phyloP scores from a whole-genome alignment of 2,888 invertebrate genomes.

The Teleogryllus oceanicus region DNA sequence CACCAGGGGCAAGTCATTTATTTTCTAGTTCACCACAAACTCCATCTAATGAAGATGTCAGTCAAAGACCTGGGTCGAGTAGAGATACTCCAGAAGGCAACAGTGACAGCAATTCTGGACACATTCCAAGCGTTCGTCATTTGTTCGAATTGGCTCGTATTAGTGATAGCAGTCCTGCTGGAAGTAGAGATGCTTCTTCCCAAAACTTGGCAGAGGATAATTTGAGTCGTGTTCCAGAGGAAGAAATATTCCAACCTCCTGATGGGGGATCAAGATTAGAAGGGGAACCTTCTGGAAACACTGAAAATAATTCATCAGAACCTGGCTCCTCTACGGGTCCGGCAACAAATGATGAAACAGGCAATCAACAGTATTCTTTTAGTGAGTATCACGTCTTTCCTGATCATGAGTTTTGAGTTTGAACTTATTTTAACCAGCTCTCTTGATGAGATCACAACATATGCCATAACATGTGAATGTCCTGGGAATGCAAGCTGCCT shows the following conservation, averaged over 20 bases:
- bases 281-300: background rate
- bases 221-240: background rate
- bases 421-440: no score
- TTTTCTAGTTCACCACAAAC: background rate
- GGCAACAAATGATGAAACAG: background rate
- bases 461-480: no score
- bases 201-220: background rate
- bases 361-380: background rate
- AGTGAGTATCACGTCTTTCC: background rate
- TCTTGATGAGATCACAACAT: no score
- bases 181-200: slow-evolving; percentile 37
- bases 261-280: background rate
- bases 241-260: slow-evolving; percentile 7
- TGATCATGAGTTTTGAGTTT: no score
- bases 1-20: background rate
- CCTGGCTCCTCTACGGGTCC: background rate
- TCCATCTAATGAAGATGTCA: background rate
- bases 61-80: background rate
- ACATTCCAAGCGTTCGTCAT: slow-evolving; percentile 33
- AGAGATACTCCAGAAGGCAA: background rate
- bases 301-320: background rate
- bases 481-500: no score
- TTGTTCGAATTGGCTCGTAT: slow-evolving; percentile 34
- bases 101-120: background rate
- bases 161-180: slow-evolving; percentile 33